Base-by-base conservation (phyloP, 2,113 vertebrate species). In the Mesembrinibis cayennensis region DNA sequence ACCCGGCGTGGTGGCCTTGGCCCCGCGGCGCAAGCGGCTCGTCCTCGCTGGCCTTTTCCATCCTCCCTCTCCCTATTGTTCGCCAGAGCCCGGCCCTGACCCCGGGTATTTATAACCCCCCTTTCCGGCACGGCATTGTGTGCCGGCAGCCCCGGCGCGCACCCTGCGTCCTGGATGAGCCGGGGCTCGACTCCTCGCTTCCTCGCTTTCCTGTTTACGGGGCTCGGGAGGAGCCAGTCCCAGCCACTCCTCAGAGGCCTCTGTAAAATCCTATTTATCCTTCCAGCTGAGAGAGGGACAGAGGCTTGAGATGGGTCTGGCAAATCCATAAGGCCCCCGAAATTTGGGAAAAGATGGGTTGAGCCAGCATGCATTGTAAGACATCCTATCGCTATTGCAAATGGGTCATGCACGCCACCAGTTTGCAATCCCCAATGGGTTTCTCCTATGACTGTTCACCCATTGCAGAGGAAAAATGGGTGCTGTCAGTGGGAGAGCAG, bases 121-220 rank as follows among this genome's bases (percentile, higher is more conserved):
- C 88, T 97, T 98, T 98, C 98, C 76, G 81, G 90, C 18, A 18
- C 87, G 67, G 96, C 96, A 98, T 98, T 98, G 98, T 98, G 97
- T 98, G 96, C 90, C 84, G 69, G 34, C 32, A n/a, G 78, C 95
- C 92, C 94, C 96, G 34, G 90, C 89, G 87, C 66, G 30, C 89
- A 82, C 96, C 80, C 80, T 12, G 1, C 70, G 97, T 98, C 97
- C 98, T 96, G 98, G 83, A 97, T 96, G 97, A 96, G 87, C 95
- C 29, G 7, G 2, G 61, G 76, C 94, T 92, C 82, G 61, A 79
- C 97, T 97, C 95, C 86, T 45, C 10, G n/a, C 47, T 98, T 98
- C 98, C 98, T 96, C 93, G 2, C 87, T 87, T 98, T 98, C 98
- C 98, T 98, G 98, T 98, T 98, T 98, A 98, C 97, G 14, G 36